Percentiles rank a stretch among this genome's conserved stretches.
Evolutionary conservation across 2,113 vertebrate genomes (phyloP).

Genomic region (Baryphthengus martii): DNA sequence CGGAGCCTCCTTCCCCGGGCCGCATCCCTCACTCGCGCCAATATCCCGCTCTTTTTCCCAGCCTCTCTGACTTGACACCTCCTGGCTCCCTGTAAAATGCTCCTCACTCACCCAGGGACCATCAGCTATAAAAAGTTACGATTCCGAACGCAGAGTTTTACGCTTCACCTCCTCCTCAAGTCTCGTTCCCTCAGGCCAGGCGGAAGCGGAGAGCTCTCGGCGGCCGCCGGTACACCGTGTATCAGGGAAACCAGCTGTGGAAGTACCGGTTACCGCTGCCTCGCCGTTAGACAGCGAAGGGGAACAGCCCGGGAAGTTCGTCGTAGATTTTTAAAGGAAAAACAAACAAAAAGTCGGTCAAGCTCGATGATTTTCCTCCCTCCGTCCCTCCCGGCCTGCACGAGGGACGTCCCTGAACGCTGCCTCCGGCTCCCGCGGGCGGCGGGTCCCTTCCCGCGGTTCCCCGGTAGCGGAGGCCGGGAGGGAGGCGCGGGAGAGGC

Average conservation of each 20-base stretch:
- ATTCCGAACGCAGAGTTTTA: background rate
- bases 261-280: too few relatives aligned
- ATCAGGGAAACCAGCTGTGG: fast-evolving
- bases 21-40: fast-evolving
- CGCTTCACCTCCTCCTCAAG: too few relatives aligned
- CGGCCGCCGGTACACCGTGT: fast-evolving
- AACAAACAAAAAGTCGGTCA: background rate
- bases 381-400: background rate
- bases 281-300: fast-evolving
- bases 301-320: background rate
- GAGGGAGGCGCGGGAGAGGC: background rate
- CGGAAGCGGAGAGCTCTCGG: too few relatives aligned
- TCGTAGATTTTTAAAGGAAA: background rate
- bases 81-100: background rate
- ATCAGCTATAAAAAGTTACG: too few relatives aligned
- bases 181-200: fast-evolving
- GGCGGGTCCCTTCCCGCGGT: background rate
- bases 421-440: background rate
- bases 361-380: background rate
- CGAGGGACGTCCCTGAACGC: too few relatives aligned
- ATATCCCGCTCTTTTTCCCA: fast-evolving
- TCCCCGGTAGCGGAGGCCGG: too few relatives aligned
- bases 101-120: background rate
- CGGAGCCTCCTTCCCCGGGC: background rate
- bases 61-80: too few relatives aligned